Evolutionary conservation across 2,888 invertebrate species (phyloP).

Genomic region (Alentia gelatinosa): DNA sequence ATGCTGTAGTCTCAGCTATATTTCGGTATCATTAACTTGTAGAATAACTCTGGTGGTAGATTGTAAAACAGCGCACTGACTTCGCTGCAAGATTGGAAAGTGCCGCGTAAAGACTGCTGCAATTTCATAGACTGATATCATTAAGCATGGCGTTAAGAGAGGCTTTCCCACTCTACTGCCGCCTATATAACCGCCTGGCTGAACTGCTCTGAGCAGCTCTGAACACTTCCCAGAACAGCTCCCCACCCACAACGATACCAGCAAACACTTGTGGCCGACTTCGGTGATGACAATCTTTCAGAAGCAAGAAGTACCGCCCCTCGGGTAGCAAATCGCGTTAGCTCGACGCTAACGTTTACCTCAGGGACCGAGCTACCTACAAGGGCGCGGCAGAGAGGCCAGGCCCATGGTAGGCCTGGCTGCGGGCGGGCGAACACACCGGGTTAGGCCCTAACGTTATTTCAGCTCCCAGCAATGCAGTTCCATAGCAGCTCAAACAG

Average conservation of each 20-base stretch:
- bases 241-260: background rate
- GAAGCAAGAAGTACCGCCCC: background rate
- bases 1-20: no score
- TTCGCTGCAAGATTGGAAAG: no score
- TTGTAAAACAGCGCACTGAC: no score
- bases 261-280: background rate
- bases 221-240: no score
- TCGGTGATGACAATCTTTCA: background rate
- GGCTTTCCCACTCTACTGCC: no score
- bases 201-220: no score
- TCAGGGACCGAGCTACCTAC: background rate
- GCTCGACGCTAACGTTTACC: constrained; percentile 19
- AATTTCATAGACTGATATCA: background rate
- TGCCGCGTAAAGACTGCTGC: background rate
- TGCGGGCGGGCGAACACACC: background rate
- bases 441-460: background rate
- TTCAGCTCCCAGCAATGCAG: background rate
- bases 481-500: background rate
- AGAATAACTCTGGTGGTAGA: no score
- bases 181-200: no score
- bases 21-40: no score
- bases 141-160: background rate
- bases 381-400: no score
- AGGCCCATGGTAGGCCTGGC: background rate
- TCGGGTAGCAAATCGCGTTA: constrained; percentile 17